phyloP scores from a whole-genome alignment of 2,797 vertebrate genomes.

The Dromococcyx pavoninus region DNA sequence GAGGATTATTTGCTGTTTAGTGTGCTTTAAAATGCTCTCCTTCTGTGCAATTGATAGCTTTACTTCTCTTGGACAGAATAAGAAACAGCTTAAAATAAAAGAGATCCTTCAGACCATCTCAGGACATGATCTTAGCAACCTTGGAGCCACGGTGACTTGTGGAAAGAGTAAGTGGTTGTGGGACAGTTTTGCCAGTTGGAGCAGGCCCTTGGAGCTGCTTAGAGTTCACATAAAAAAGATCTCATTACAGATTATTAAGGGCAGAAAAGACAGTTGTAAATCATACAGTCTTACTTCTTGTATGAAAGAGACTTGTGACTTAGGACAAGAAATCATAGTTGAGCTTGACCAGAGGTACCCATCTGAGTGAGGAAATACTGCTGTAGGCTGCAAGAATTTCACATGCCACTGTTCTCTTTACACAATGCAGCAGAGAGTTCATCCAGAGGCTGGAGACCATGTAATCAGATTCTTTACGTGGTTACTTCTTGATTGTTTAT shows the following conservation, averaged over 20 bases:
- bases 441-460: constrained; percentile 9
- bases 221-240: not conserved
- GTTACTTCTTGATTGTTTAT: constrained; percentile 36
- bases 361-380: not conserved
- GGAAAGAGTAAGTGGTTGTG: not conserved
- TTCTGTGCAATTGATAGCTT: constrained; percentile 29
- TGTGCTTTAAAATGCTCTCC: constrained; percentile 27
- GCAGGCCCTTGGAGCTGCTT: not conserved
- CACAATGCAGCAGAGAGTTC: not conserved
- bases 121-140: not conserved
- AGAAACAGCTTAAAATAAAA: constrained; percentile 35
- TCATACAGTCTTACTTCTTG: not conserved
- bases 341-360: not conserved
- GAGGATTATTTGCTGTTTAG: constrained; percentile 46
- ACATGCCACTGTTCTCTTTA: not conserved
- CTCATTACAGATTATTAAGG: not conserved
- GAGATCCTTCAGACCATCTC: not conserved
- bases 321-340: not conserved
- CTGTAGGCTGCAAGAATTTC: not conserved
- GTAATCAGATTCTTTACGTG: constrained; percentile 7
- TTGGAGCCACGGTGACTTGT: not conserved
- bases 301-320: not conserved
- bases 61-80: constrained; percentile 34
- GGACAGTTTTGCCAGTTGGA: not conserved
- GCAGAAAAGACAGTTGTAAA: not conserved